Conservation (phyloP, 2,888 invertebrate genomes). For the Prosapia bicincta region DNA sequence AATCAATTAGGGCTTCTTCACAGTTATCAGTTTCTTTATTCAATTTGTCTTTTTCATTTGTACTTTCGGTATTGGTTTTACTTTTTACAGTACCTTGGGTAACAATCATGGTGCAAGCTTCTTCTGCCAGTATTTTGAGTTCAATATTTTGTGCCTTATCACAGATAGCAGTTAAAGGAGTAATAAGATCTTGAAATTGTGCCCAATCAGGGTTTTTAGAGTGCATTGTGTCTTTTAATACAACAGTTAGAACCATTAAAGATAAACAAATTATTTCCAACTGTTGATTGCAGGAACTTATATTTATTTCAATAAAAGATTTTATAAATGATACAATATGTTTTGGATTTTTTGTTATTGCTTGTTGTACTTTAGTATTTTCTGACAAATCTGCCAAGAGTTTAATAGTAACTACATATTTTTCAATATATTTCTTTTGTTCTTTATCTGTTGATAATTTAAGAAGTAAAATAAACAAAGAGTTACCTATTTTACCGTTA, state of each 20-base stretch:
- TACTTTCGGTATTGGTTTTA: slow-evolving; percentile 19
- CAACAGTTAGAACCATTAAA: slow-evolving; percentile 46
- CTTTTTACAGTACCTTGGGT: slow-evolving; percentile 40
- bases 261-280: slow-evolving; percentile 44
- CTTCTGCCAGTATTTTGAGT: slow-evolving; percentile 40
- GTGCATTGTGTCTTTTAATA: slow-evolving; percentile 39
- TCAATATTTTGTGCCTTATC: slow-evolving; percentile 38
- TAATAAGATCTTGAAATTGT: slow-evolving; percentile 43
- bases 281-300: slow-evolving; percentile 32
- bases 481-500: slow-evolving; percentile 36
- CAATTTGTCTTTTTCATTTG: slow-evolving; percentile 32
- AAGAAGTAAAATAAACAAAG: slow-evolving; percentile 17
- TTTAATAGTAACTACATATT: slow-evolving; percentile 43
- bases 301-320: slow-evolving; percentile 42
- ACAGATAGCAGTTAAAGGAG: slow-evolving; percentile 41
- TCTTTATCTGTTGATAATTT: slow-evolving; percentile 41
- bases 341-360: slow-evolving; percentile 44
- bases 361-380: slow-evolving; percentile 44
- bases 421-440: slow-evolving; percentile 32
- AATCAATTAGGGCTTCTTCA: slow-evolving; percentile 61
- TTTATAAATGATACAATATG: slow-evolving; percentile 45
- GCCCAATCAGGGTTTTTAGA: slow-evolving; percentile 42
- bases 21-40: slow-evolving; percentile 46
- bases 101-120: slow-evolving; percentile 44
- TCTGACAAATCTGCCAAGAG: slow-evolving; percentile 45